phyloP scores from a whole-genome alignment of 1,140 invertebrate genomes.

The Halyomorpha halys region DNA sequence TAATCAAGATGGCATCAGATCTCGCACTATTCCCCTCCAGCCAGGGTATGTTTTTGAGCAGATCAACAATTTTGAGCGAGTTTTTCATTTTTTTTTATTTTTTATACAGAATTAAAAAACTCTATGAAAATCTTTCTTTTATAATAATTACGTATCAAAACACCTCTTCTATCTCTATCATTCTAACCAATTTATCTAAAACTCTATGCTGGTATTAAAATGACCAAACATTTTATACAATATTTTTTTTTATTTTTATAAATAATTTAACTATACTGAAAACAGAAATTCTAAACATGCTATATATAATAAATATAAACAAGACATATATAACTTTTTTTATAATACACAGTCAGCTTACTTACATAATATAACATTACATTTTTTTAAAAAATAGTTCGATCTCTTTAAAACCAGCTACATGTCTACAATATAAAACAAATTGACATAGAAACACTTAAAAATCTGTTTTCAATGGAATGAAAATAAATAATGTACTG shows the following conservation, averaged over 20 bases:
- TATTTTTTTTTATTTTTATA: background rate
- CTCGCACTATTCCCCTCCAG: slow-evolving; percentile 22
- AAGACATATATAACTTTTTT: slow-evolving; percentile 17
- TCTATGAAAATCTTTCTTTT: slow-evolving; percentile 11
- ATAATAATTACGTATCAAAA: slow-evolving; percentile 18
- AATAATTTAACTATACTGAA: slow-evolving; percentile 16
- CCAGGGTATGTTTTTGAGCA: slow-evolving; percentile 19
- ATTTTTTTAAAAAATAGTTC: slow-evolving; percentile 17
- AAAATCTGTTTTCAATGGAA: slow-evolving; percentile 25
- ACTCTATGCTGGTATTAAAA: slow-evolving; percentile 22
- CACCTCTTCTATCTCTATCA: slow-evolving; percentile 13
- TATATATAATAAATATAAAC: slow-evolving; percentile 24
- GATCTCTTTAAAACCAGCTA: slow-evolving; percentile 25
- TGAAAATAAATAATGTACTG: slow-evolving; percentile 27
- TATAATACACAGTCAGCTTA: slow-evolving; percentile 12
- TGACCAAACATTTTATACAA: slow-evolving; percentile 14
- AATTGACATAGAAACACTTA: slow-evolving; percentile 23
- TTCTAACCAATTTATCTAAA: slow-evolving; percentile 21
- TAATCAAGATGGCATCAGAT: slow-evolving; percentile 15
- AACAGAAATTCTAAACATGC: slow-evolving; percentile 21
- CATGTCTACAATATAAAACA: slow-evolving; percentile 22
- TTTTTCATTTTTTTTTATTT: slow-evolving; percentile 15
- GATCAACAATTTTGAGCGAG: slow-evolving; percentile 23
- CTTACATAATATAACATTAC: slow-evolving; percentile 8
- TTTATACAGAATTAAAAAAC: slow-evolving; percentile 12